Evolutionary conservation across 2,888 invertebrate genomes (phyloP), one percentile per base, ranked within the genome.

Genomic region (Hoplodrina ambigua): DNA sequence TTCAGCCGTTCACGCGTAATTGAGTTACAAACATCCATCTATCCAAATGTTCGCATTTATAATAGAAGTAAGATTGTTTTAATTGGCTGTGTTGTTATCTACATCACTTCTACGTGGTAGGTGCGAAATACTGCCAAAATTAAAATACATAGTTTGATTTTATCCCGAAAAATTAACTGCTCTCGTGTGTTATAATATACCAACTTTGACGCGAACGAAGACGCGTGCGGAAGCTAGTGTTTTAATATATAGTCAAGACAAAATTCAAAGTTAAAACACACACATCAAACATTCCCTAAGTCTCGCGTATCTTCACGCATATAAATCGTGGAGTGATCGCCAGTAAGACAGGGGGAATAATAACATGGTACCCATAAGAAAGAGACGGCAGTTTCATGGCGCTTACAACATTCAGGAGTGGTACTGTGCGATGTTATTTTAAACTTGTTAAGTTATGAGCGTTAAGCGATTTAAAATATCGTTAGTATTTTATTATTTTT

Each of bases 301-400:
- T 30, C 46, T 44, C 7, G 44, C 55, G 58, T 37, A 58, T 56
- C 50, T 75, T 72, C 63, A 61, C 75, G 67, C 56, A 30, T 37
- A 78, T 75, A 80, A 80, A 75, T 75, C 72, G 64, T 25, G 44
- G 33, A 17, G 56, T 69, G 75, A 60, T 71, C 71, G 67, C 25
- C 54, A 64, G 65, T 30, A 52, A 64, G 59, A 41, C 46, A 57
- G 58, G 52, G 41, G 49, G 57, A 50, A 70, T 55, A 70, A 71
- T 77, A 72, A 68, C 68, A 69, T 30, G 58, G 25, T 19, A 72
- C 75, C 41, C 46, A 78, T 79, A 83, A 83, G 86, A 88, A 87
- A 87, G 86, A 87, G 86, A 83, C 80, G 76, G 49, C 82, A 70
- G 85, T 84, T 84, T 82, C 78, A 84, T 81, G 80, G 85, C 77